Base-by-base conservation (phyloP, 2,888 invertebrate species). In the Caradrina kadenii region DNA sequence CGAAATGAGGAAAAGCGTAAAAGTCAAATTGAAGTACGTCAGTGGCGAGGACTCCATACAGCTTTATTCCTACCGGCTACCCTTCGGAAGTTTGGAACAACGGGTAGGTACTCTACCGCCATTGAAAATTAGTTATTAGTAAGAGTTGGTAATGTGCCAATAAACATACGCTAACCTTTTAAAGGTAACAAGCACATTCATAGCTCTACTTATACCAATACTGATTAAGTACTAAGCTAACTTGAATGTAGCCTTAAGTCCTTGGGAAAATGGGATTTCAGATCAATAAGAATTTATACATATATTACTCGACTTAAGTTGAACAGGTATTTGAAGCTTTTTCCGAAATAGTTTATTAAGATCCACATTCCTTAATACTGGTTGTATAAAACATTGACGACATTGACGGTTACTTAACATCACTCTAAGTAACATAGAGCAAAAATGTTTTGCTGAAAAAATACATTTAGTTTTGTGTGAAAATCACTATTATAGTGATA, bases 191-290 rank as follows among this genome's bases (percentile, higher is more conserved):
- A 11, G 42, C 49, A 60, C 62, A 63, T 26, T 59, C 42, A 13
- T 17, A 63, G 66, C 15, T 61, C 63, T 71, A 76, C 35, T 63
- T 69, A 67, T 69, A 64, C 49, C 76, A 76, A 76, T 10, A 22
- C 53, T 69, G 69, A 69, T 69, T 65, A 58, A 69, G 17, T 45
- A 45, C 21, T 31, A 10, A 74, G 63, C 59, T 56, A 53, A 13
- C 50, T 42, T 67, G 50, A 67, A 70, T 79, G 58, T 65, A 48
- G 45, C 63, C 50, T 13, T 63, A 42, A 15, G 22, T 76, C 58
- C 65, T 66, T 70, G 26, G 5, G 50, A 10, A 42, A 35, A 58
- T 55, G 15, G 19, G 10, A 54, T 68, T 60, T 48, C n/a, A 11
- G 11, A n/a, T 48, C 1, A 35, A 62, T 55, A 22, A 1, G 45